A percentile compares a stretch with the other conserved stretches of the same genome.
Conservation (phyloP, 1,140 invertebrate genomes). For the Scaptodrosophila lebanonensis region DNA sequence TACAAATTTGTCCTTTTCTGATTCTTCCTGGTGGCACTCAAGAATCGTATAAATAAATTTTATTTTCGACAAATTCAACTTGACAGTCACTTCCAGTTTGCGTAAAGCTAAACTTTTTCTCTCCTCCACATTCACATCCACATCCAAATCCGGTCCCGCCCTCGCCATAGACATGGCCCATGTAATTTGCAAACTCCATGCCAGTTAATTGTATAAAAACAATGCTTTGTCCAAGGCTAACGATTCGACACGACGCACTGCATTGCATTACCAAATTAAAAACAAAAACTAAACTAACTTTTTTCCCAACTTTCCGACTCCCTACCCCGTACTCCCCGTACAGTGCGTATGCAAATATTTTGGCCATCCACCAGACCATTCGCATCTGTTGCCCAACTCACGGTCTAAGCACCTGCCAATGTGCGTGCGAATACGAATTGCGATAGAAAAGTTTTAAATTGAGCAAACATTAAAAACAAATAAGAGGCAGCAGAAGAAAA, state of each 20-base stretch:
- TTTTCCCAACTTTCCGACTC: conserved; percentile 39
- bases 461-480: conserved; percentile 73
- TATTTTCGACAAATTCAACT: no score
- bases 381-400: conserved; percentile 25
- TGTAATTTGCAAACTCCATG: conserved; percentile 42
- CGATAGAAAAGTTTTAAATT: conserved; percentile 73
- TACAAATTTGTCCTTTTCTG: no score
- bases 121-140: no score
- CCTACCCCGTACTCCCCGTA: conserved; percentile 25
- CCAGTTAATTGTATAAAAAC: conserved; percentile 43
- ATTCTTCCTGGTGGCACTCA: no score
- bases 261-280: conserved; percentile 71
- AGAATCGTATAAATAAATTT: no score
- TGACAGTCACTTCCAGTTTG: no score
- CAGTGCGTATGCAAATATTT: conserved; percentile 66
- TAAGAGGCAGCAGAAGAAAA: conserved; percentile 31
- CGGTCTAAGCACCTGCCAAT: conserved; percentile 66
- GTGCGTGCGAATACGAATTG: conserved; percentile 72
- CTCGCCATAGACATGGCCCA: no score
- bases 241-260: conserved; percentile 54
- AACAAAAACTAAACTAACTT: conserved; percentile 61
- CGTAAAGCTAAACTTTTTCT: no score
- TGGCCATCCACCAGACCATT: conserved; percentile 9
- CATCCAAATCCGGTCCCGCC: no score
- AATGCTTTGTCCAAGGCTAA: conserved; percentile 58